A percentile compares a stretch with the other conserved stretches of the same genome.
These are phyloP conservation scores for Microtus montanus DNA, from an alignment of 2,113 vertebrate genomes.

Conservation along the genomic window DNA sequence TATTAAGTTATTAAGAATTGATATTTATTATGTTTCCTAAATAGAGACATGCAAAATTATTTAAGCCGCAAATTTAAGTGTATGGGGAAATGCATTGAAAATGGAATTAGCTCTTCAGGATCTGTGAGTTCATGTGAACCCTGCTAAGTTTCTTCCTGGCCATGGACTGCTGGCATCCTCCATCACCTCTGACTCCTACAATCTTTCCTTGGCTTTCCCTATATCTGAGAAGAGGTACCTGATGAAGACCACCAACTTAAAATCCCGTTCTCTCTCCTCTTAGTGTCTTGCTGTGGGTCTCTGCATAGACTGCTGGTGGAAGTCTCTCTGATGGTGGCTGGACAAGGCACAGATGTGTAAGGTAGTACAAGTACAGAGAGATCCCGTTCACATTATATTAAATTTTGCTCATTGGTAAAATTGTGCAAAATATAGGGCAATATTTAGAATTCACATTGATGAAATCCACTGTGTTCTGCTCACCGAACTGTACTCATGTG, in stretches of 20 bases:
- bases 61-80: slow-evolving; percentile 1
- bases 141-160: neutral
- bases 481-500: neutral
- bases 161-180: neutral
- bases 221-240: neutral
- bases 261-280: neutral
- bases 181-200: neutral
- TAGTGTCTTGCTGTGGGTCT: no score
- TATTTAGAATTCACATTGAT: neutral
- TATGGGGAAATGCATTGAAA: neutral
- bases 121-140: neutral
- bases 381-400: neutral
- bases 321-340: no score
- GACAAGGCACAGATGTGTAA: no score
- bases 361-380: neutral
- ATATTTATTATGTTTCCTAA: neutral
- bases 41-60: neutral
- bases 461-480: neutral
- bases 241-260: neutral
- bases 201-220: neutral
- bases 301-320: no score
- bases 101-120: neutral
- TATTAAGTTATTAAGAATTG: neutral
- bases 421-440: neutral
- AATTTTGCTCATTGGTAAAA: neutral